A percentile compares a stretch with the other conserved stretches of the same genome.
Conservation (phyloP, 2,888 invertebrate genomes). For the Drosophila subsilvestris region DNA sequence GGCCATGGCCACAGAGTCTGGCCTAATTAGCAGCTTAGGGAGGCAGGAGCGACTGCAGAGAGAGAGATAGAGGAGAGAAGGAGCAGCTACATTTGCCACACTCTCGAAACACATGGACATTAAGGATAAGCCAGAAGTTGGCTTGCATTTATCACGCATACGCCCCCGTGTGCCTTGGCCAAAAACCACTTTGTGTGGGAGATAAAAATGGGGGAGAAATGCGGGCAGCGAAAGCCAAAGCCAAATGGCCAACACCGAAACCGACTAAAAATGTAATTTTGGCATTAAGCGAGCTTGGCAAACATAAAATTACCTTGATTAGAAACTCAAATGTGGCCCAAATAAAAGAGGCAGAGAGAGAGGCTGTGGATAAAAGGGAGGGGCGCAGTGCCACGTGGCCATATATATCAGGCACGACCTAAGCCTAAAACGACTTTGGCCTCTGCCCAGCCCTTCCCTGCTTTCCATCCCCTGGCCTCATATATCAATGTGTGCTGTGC, state of each 20-base stretch:
- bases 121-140: constrained; percentile 49
- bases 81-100: constrained; percentile 9
- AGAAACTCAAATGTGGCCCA: constrained; percentile 72
- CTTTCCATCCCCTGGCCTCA: constrained; percentile 34
- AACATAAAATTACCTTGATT: constrained; percentile 77
- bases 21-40: constrained; percentile 63
- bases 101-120: constrained; percentile 27
- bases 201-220: constrained; percentile 6
- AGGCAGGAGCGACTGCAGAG: constrained; percentile 25
- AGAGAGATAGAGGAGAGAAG: neutral
- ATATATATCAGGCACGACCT: constrained; percentile 70
- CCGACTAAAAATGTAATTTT: constrained; percentile 75
- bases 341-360: constrained; percentile 27
- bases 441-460: constrained; percentile 17
- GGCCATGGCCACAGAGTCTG: constrained; percentile 40
- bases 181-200: constrained; percentile 50
- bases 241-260: constrained; percentile 27
- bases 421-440: constrained; percentile 72
- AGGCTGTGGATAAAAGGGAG: neutral
- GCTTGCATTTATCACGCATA: constrained; percentile 67
- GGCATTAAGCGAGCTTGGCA: constrained; percentile 73
- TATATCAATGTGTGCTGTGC: constrained; percentile 60
- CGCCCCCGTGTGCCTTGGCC: constrained; percentile 43
- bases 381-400: constrained; percentile 60
- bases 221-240: constrained; percentile 5